A percentile compares a stretch with the other conserved stretches of the same genome.
These are phyloP conservation scores for Vireo altiloquus DNA, from an alignment of 2,113 vertebrate species.

Conservation along the genomic window DNA sequence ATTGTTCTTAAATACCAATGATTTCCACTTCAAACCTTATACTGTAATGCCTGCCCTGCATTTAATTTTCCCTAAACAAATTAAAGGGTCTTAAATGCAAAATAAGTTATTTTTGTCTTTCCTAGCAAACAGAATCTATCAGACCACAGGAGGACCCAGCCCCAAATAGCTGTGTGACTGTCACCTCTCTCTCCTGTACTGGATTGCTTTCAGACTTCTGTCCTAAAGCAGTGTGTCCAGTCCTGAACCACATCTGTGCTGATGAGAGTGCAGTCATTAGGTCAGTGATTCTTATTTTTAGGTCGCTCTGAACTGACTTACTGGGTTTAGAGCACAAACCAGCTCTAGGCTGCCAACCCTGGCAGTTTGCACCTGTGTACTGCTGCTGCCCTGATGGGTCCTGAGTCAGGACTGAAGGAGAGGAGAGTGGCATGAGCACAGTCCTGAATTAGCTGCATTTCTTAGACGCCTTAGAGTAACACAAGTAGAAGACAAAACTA, in stretches of 20 bases:
- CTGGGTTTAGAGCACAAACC: not conserved
- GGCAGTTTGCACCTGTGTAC: not conserved
- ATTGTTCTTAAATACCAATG: not conserved
- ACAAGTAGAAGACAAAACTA: not conserved
- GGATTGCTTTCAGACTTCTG: not conserved
- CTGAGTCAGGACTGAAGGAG: not conserved
- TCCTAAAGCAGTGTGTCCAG: not conserved
- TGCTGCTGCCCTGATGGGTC: not conserved
- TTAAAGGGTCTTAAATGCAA: not conserved
- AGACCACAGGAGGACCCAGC: not conserved
- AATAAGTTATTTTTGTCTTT: not conserved
- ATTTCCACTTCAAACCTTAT: not conserved
- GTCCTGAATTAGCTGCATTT: not conserved
- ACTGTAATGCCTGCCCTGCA: not conserved
- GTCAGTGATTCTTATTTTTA: not conserved
- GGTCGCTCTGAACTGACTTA: not conserved
- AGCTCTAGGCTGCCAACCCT: not conserved
- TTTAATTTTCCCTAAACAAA: not conserved
- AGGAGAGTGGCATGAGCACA: not conserved
- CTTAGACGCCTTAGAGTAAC: not conserved
- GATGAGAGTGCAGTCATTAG: not conserved
- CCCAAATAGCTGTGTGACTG: not conserved
- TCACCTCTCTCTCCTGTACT: not conserved
- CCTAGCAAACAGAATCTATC: not conserved
- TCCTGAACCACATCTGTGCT: not conserved